Evolutionary conservation across 2,113 vertebrate genomes (phyloP).

Genomic region (Cyanoramphus novaezelandiae): DNA sequence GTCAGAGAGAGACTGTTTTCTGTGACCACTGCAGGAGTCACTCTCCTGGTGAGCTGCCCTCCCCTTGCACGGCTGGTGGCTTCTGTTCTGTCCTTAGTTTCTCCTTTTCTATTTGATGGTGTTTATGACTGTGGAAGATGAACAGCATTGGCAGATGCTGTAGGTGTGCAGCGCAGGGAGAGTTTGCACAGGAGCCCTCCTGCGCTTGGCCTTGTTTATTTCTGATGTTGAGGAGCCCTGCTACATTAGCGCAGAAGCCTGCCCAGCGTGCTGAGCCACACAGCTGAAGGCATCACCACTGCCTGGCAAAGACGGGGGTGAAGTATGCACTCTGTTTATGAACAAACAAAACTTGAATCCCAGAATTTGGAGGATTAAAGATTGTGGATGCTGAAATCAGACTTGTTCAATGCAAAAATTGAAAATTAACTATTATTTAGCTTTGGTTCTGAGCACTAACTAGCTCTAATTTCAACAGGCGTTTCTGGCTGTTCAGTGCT

Average conservation of each 20-base stretch:
- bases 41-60: not conserved
- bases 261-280: accelerated
- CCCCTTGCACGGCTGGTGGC: accelerated
- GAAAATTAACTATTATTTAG: not conserved
- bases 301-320: not conserved
- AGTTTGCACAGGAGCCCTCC: not conserved
- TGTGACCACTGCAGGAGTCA: not conserved
- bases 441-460: not conserved
- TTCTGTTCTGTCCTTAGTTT: not conserved
- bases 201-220: not conserved
- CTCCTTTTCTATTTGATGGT: not conserved
- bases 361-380: not conserved
- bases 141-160: not conserved
- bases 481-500: not conserved
- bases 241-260: not conserved
- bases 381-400: not conserved
- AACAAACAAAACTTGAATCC: not conserved
- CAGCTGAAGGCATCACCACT: not conserved
- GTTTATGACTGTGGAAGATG: not conserved
- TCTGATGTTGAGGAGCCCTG: not conserved
- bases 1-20: not conserved
- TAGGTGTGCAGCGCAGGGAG: not conserved
- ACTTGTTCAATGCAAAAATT: not conserved
- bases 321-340: not conserved
- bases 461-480: not conserved